Percentiles rank a stretch among this genome's conserved stretches.
Conservation (phyloP, 2,797 vertebrate species). For the Rhinogobio ventralis region DNA sequence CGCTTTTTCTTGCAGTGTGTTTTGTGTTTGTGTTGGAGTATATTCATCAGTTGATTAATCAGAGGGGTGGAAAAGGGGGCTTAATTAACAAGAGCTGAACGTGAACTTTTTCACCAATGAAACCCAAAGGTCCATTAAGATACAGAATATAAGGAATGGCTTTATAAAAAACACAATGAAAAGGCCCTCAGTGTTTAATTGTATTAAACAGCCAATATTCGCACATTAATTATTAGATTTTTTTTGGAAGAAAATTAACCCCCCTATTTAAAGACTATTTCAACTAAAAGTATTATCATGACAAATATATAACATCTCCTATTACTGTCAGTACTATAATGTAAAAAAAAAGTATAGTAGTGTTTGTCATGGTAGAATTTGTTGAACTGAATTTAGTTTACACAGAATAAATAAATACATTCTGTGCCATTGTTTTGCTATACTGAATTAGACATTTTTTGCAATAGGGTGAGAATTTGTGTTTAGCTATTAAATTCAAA, state of each 20-base stretch:
- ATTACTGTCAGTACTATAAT: not conserved
- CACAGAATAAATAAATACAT: not conserved
- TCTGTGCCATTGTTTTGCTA: not conserved
- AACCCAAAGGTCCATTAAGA: slow-evolving; percentile 52
- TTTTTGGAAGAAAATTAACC: not conserved
- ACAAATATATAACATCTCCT: not conserved
- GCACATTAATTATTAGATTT: not conserved
- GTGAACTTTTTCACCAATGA: slow-evolving; percentile 56
- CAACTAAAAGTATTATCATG: not conserved
- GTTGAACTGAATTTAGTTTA: not conserved
- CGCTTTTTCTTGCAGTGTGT: not conserved
- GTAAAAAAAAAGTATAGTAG: not conserved
- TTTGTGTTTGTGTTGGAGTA: slow-evolving; percentile 36
- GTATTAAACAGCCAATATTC: not conserved
- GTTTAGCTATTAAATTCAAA: not conserved
- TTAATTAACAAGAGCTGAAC: slow-evolving; percentile 53
- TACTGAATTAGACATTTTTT: not conserved
- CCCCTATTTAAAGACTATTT: not conserved
- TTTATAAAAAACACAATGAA: slow-evolving; percentile 38
- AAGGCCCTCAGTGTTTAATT: slow-evolving; percentile 17
- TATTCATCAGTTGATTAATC: slow-evolving; percentile 59
- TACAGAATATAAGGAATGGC: not conserved
- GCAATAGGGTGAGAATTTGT: not conserved
- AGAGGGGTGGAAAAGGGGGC: slow-evolving; percentile 30
- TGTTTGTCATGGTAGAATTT: not conserved